A percentile compares a stretch with the other conserved stretches of the same genome.
These are phyloP conservation scores for Eidolon dupreanum DNA, from an alignment of 2,797 vertebrate species.

Conservation along the genomic window DNA sequence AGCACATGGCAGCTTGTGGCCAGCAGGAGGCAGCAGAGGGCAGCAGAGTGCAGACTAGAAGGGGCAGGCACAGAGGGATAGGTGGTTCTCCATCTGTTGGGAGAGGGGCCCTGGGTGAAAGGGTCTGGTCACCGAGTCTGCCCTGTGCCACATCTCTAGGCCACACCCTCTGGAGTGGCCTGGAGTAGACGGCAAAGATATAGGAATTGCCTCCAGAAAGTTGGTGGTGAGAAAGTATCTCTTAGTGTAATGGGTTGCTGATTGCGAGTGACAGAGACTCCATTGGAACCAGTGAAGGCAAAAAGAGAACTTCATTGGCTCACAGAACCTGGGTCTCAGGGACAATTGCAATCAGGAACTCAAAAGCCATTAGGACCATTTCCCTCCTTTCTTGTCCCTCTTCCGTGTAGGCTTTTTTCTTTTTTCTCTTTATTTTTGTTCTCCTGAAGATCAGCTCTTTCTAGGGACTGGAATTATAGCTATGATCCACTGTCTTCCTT, in stretches of 20 bases:
- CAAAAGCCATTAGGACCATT: no score
- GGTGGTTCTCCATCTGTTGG: no score
- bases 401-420: not conserved
- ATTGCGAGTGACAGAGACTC: not conserved
- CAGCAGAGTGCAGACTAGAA: not conserved
- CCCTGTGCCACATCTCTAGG: not conserved
- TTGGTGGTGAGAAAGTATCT: not conserved
- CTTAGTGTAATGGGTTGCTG: not conserved
- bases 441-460: not conserved
- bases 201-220: not conserved
- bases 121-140: not conserved
- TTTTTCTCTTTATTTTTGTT: not conserved
- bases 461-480: not conserved
- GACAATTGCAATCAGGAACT: not conserved
- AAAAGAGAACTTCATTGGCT: not conserved
- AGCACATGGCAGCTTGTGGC: not conserved
- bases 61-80: not conserved
- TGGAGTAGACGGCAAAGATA: not conserved
- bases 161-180: not conserved
- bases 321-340: not conserved
- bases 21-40: constrained; percentile 52
- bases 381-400: not conserved
- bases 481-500: not conserved
- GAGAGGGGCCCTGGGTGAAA: not conserved
- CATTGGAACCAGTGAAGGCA: not conserved